These are phyloP conservation scores for Scaptodrosophila latifasciaeformis DNA, from an alignment of 2,888 invertebrate genomes.

Conservation along the genomic window DNA sequence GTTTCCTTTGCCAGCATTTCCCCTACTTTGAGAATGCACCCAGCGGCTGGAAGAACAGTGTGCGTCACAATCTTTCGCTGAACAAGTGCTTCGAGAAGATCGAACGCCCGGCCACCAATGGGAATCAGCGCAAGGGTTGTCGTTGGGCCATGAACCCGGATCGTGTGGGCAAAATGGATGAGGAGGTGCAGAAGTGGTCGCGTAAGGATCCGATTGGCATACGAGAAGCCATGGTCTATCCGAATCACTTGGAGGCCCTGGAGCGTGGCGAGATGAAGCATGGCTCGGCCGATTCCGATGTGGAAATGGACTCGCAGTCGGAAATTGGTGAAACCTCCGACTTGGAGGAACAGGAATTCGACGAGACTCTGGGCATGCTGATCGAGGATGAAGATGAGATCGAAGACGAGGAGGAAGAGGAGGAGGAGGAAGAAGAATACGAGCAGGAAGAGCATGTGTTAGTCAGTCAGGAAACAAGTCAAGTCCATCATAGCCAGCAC, in stretches of 20 bases:
- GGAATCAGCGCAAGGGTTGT: constrained; percentile 89
- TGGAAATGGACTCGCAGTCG: constrained; percentile 75
- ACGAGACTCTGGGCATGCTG: constrained; percentile 75
- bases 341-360: constrained; percentile 78
- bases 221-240: constrained; percentile 94
- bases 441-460: constrained; percentile 19
- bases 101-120: constrained; percentile 93
- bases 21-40: constrained; percentile 99
- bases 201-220: constrained; percentile 95
- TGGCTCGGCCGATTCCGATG: constrained; percentile 80
- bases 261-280: constrained; percentile 94
- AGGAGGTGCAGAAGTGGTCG: constrained; percentile 98
- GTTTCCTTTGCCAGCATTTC: constrained; percentile 99
- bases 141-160: constrained; percentile 98
- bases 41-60: constrained; percentile 99
- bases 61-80: constrained; percentile 95
- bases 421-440: constrained; percentile 36
- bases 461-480: not conserved
- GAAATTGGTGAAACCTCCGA: constrained; percentile 76
- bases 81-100: constrained; percentile 99
- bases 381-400: constrained; percentile 75
- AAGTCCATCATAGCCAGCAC: constrained; percentile 10
- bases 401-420: constrained; percentile 43
- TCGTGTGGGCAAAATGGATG: constrained; percentile 97
- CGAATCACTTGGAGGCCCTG: constrained; percentile 88